Percentiles rank a stretch among this genome's conserved stretches.
phyloP scores from a whole-genome alignment of 64 coral and sea anemone species.

The Porites lutea region DNA sequence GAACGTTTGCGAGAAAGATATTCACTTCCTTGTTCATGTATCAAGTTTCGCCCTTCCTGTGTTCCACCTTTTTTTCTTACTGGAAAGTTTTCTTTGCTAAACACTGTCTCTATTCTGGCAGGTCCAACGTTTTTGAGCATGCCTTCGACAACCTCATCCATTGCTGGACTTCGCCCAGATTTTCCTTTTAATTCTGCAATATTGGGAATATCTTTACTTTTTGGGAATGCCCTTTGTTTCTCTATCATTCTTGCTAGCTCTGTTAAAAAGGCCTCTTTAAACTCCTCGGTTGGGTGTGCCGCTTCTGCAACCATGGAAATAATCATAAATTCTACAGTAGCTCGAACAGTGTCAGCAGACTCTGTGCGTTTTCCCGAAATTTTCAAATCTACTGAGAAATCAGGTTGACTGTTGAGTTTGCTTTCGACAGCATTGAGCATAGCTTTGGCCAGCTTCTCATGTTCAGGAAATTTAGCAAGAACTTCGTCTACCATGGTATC shows the following conservation, averaged over 20 bases:
- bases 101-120: neutral
- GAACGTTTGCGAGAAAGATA: slow-evolving; percentile 28
- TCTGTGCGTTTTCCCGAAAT: neutral
- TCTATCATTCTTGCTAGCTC: slow-evolving; percentile 1
- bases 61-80: neutral
- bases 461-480: slow-evolving; percentile 9
- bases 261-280: slow-evolving; percentile 17
- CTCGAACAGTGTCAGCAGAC: slow-evolving; percentile 32
- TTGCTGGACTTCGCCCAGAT: slow-evolving; percentile 8
- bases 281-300: slow-evolving; percentile 27
- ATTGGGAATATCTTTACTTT: slow-evolving; percentile 1
- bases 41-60: neutral
- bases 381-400: slow-evolving; percentile 14
- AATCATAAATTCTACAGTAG: slow-evolving; percentile 52
- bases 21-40: neutral
- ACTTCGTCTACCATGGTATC: slow-evolving; percentile 35
- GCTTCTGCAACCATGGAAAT: slow-evolving; percentile 60
- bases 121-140: neutral
- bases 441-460: neutral
- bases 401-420: slow-evolving; percentile 8
- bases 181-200: slow-evolving; percentile 25
- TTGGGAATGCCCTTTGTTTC: neutral
- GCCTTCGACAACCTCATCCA: neutral
- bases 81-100: neutral
- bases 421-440: slow-evolving; percentile 24